Evolutionary conservation across 2,888 invertebrate genomes (phyloP), one percentile per base, ranked within the genome.

Genomic region (Watsonalla binaria): DNA sequence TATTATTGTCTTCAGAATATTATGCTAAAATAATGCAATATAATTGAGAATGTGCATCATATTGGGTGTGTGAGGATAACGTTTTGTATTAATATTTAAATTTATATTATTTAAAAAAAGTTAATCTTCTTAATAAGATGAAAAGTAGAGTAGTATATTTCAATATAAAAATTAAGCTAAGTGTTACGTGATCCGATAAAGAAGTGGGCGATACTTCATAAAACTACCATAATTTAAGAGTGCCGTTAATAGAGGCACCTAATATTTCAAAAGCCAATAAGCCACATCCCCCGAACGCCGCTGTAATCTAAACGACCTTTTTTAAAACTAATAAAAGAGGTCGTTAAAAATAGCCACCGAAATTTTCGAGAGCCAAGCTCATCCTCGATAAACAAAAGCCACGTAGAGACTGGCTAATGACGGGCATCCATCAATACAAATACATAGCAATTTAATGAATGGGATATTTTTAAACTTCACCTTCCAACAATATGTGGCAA

Each of bases 311-410:
- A 90, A 89, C 88, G 86, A 86, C 86, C 89, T 81, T 86, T 86
- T 90, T 88, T 86, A 85, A 85, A 89, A 86, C 87, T 86, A 88
- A 88, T 90, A 89, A 89, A 89, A 88, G 78, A 82, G 78, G 77
- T 82, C 82, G 86, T 87, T 88, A 79, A 79, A 89, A 89, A 90
- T 89, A 90, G 88, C 90, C 84, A 86, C 89, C 82, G 86, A 84
- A 86, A 67, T 81, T 81, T 80, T 87, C 83, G 76, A 85, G 86
- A 81, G 84, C 69, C 66, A 67, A 63, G 53, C 65, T 82, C 84
- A 85, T 85, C 82, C 81, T 76, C 64, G 48, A 78, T 81, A 86
- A 82, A 88, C 84, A 87, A 82, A 82, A 78, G 71, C 72, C 73
- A 71, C 68, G 78, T 73, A 68, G 66, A 68, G 65, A 65, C 61